A percentile compares a stretch with the other conserved stretches of the same genome.
These are phyloP conservation scores for Umimayanthus kanabou DNA, from an alignment of 92 coral and sea anemone species.

Conservation along the genomic window DNA sequence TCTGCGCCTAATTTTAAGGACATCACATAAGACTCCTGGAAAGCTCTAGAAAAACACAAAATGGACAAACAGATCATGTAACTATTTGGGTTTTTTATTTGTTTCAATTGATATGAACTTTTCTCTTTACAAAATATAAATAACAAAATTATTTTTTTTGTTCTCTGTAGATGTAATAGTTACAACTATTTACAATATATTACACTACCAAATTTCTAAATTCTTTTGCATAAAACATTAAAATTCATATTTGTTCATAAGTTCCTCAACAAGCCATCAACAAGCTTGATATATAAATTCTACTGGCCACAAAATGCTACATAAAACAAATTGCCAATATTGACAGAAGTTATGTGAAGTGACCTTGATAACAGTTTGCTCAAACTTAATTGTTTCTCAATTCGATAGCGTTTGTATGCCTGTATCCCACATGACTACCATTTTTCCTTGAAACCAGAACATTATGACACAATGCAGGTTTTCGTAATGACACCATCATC, in stretches of 20 bases:
- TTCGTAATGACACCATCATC: slow-evolving; percentile 35
- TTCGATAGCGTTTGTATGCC: neutral
- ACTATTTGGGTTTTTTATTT: neutral
- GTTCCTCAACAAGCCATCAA: neutral
- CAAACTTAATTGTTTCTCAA: neutral
- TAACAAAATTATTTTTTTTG: slow-evolving; percentile 4
- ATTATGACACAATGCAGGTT: slow-evolving; percentile 6
- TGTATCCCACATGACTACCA: neutral
- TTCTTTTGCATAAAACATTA: neutral
- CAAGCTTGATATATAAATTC: neutral
- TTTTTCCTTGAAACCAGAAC: neutral
- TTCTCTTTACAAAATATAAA: slow-evolving; percentile 27
- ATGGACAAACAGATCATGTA: no score
- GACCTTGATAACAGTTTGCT: neutral
- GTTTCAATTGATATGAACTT: neutral
- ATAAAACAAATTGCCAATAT: no score
- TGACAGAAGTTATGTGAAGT: neutral
- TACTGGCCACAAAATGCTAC: neutral
- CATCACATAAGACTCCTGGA: neutral
- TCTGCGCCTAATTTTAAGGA: no score
- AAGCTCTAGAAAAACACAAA: no score
- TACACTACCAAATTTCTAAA: slow-evolving; percentile 19
- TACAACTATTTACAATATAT: slow-evolving; percentile 30
- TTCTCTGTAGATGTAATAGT: slow-evolving; percentile 18
- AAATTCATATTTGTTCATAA: neutral